Evolutionary conservation across 1,140 invertebrate genomes (phyloP).

Genomic region (Orussus abietinus): DNA sequence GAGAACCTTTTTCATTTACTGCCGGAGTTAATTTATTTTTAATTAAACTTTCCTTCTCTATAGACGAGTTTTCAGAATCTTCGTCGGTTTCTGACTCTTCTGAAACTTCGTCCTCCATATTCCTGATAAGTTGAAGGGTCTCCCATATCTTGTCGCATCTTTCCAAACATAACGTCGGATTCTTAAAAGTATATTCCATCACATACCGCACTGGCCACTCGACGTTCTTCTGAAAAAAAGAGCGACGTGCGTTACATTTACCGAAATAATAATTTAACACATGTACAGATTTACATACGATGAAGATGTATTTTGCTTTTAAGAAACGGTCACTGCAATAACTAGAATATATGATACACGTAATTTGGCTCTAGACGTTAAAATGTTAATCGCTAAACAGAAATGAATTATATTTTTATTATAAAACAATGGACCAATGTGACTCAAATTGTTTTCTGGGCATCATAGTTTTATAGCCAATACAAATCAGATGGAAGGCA

Average conservation of each 20-base stretch:
- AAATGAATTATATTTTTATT: too few relatives aligned
- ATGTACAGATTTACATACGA: not conserved
- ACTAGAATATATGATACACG: too few relatives aligned
- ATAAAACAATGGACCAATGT: too few relatives aligned
- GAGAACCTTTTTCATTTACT: too few relatives aligned
- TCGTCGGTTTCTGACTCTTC: constrained; percentile 1
- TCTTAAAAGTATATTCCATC: constrained; percentile 26
- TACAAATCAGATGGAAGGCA: too few relatives aligned
- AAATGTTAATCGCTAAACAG: too few relatives aligned
- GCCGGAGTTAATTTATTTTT: not conserved
- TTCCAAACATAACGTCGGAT: constrained; percentile 31
- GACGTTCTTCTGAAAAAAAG: constrained; percentile 13
- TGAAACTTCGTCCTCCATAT: constrained; percentile 19
- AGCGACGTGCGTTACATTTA: constrained; percentile 11
- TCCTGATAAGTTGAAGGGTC: constrained; percentile 40
- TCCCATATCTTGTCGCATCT: constrained; percentile 49
- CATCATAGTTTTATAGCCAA: too few relatives aligned
- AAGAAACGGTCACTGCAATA: constrained; percentile 9
- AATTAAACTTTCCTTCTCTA: constrained; percentile 1
- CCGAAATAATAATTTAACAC: constrained; percentile 3
- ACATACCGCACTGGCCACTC: constrained; percentile 10
- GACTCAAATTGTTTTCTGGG: too few relatives aligned
- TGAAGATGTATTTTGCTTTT: constrained; percentile 16
- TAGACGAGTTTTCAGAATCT: constrained; percentile 3
- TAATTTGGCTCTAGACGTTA: too few relatives aligned